phyloP scores from a whole-genome alignment of 2,113 vertebrate genomes.

The Tragelaphus buxtoni region DNA sequence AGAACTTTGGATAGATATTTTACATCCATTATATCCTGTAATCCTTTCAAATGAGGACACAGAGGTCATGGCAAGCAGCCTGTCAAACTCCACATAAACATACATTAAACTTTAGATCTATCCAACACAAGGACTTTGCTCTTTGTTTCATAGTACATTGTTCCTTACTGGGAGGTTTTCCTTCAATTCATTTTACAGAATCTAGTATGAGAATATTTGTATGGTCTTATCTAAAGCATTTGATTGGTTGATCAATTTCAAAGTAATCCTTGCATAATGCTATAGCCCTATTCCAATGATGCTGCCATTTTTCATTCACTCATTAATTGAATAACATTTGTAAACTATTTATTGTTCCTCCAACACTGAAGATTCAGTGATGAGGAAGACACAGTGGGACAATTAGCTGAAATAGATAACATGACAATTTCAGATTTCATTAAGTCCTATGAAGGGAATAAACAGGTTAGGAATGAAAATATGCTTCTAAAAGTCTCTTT shows the following conservation, averaged over 20 bases:
- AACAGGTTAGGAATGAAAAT: neutral
- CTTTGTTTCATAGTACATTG: neutral
- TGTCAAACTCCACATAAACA: neutral
- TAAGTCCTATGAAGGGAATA: neutral
- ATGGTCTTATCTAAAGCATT: neutral
- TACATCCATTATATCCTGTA: neutral
- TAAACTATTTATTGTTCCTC: neutral
- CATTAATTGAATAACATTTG: neutral
- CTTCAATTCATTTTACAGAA: neutral
- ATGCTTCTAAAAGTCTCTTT: neutral
- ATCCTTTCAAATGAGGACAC: neutral
- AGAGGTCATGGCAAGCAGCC: neutral
- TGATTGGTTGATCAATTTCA: neutral
- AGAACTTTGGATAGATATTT: neutral
- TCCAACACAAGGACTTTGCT: neutral
- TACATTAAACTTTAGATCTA: neutral
- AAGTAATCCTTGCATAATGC: neutral
- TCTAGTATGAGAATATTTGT: neutral
- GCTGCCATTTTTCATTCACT: neutral
- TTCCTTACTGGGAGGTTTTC: neutral
- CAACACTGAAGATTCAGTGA: neutral
- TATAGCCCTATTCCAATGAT: neutral
- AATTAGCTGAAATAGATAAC: neutral
- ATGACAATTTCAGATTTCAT: neutral
- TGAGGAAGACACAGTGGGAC: neutral